A percentile compares a stretch with the other conserved stretches of the same genome.
Evolutionary conservation across 2,888 invertebrate species (phyloP).

Genomic region (Drosophila niveifrons): DNA sequence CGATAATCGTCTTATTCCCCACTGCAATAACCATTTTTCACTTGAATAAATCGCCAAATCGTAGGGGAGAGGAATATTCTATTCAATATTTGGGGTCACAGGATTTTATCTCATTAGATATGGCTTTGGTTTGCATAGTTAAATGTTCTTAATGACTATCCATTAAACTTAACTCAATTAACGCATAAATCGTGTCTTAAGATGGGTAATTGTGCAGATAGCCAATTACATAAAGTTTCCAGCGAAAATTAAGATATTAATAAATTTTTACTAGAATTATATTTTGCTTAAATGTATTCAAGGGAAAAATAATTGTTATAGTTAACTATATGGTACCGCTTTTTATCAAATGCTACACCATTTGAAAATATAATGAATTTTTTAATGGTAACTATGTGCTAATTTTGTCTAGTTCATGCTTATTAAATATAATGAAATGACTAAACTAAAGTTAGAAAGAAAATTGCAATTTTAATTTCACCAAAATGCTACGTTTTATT

Average conservation of each 20-base stretch:
- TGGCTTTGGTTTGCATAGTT: conserved; percentile 33
- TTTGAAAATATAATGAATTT: too few species aligned
- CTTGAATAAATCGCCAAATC: conserved; percentile 25
- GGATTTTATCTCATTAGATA: conserved; percentile 12
- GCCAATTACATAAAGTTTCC: not conserved
- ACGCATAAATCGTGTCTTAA: not conserved
- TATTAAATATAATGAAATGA: too few species aligned
- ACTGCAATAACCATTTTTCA: conserved; percentile 35
- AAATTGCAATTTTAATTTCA: too few species aligned
- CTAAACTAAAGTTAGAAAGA: too few species aligned
- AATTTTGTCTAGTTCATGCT: too few species aligned
- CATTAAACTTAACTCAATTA: conserved; percentile 21
- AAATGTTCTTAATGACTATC: conserved; percentile 16
- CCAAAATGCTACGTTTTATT: too few species aligned
- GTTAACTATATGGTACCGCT: too few species aligned
- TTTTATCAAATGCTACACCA: too few species aligned
- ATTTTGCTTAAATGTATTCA: too few species aligned
- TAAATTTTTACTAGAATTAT: too few species aligned
- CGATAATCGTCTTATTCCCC: conserved; percentile 51
- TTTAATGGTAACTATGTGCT: too few species aligned
- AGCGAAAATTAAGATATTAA: not conserved
- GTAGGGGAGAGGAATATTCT: not conserved
- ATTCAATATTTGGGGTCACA: not conserved
- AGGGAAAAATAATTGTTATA: too few species aligned
- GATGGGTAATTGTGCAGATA: not conserved